A percentile compares a stretch with the other conserved stretches of the same genome.
phyloP scores from a whole-genome alignment of 2,888 invertebrate genomes.

The Pollenia amentaria region DNA sequence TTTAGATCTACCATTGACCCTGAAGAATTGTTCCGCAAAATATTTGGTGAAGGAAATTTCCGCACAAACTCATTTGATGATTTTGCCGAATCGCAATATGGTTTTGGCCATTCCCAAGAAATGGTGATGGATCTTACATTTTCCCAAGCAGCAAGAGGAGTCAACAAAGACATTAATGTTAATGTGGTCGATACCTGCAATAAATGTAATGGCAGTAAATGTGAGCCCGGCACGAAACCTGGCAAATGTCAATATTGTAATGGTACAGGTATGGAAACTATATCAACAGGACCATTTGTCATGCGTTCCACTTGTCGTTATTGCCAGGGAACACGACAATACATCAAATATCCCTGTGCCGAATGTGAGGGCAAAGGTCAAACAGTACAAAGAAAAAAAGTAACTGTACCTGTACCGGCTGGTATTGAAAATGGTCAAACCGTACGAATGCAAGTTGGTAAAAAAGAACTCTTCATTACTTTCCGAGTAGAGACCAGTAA shows the following conservation, averaged over 20 bases:
- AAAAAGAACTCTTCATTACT: conserved; percentile 96
- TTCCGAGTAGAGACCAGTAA: conserved; percentile 94
- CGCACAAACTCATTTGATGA: conserved; percentile 89
- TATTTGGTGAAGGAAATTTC: conserved; percentile 95
- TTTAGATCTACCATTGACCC: conserved; percentile 96
- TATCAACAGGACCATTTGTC: conserved; percentile 96
- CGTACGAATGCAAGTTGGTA: conserved; percentile 96
- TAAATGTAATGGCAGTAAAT: conserved; percentile 93
- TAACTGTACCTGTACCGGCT: conserved; percentile 97
- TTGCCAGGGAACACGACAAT: conserved; percentile 93
- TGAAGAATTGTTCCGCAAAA: conserved; percentile 97
- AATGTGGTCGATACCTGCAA: conserved; percentile 97
- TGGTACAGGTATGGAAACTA: conserved; percentile 98
- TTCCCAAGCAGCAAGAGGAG: conserved; percentile 96
- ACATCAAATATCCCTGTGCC: conserved; percentile 94
- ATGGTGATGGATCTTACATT: conserved; percentile 96
- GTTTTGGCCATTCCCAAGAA: conserved; percentile 96
- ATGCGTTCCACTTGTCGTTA: conserved; percentile 98
- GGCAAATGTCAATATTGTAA: conserved; percentile 96
- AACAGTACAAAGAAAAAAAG: conserved; percentile 93
- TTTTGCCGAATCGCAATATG: conserved; percentile 94
- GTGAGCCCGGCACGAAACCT: conserved; percentile 96
- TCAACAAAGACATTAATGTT: conserved; percentile 95
- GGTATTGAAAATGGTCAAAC: conserved; percentile 99
- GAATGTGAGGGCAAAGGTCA: conserved; percentile 98